phyloP scores from a whole-genome alignment of 2,888 invertebrate species.

The Falcaria lacertinaria region DNA sequence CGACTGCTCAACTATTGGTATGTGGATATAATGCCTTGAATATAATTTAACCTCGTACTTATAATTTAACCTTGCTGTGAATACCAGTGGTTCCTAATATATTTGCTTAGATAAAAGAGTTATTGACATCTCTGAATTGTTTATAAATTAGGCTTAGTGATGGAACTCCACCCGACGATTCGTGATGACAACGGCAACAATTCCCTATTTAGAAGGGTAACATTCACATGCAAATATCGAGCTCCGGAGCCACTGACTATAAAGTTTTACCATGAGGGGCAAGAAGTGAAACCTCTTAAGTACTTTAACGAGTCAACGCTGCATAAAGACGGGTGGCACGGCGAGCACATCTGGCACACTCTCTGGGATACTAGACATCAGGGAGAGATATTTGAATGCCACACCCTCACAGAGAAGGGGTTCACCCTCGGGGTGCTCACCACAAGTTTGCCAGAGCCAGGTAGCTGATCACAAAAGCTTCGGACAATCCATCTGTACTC shows the following conservation, averaged over 20 bases:
- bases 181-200: conserved; percentile 30
- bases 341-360: conserved; percentile 46
- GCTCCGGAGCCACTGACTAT: conserved; percentile 63
- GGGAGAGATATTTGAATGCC: conserved; percentile 56
- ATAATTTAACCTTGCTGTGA: too few relatives aligned
- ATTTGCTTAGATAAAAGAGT: too few relatives aligned
- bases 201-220: conserved; percentile 36
- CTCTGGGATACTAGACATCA: conserved; percentile 48
- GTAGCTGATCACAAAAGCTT: conserved; percentile 29
- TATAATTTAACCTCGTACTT: conserved; percentile 3
- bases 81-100: too few relatives aligned
- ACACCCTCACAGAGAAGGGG: conserved; percentile 53
- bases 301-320: conserved; percentile 43
- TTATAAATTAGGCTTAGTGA: conserved; percentile 52
- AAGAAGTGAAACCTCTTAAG: conserved; percentile 39
- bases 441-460: conserved; percentile 52
- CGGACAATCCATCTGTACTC: conserved; percentile 13
- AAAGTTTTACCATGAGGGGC: conserved; percentile 52
- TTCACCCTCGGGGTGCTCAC: conserved; percentile 58
- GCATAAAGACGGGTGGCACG: conserved; percentile 55
- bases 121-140: too few relatives aligned
- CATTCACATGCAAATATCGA: conserved; percentile 61
- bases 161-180: conserved; percentile 67
- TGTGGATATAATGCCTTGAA: neutral
- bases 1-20: conserved; percentile 77